These are phyloP conservation scores for Drosophila trapezifrons DNA, from an alignment of 1,140 invertebrate genomes.

Conservation along the genomic window DNA sequence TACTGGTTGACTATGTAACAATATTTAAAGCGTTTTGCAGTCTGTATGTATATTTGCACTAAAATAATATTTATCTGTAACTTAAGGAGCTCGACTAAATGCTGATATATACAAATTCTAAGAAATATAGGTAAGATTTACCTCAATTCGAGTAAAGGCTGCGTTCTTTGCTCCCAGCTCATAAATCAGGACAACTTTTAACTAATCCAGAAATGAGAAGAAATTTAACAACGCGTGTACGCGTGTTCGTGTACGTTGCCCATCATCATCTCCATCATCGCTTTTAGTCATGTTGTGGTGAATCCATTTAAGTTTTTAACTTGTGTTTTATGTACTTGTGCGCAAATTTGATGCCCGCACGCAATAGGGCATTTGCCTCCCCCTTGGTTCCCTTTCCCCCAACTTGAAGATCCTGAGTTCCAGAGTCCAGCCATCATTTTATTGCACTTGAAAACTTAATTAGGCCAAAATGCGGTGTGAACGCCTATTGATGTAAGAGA, in stretches of 20 bases:
- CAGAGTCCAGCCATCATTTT: conserved; percentile 71
- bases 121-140: background rate
- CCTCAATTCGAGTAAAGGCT: background rate
- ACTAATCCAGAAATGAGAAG: conserved; percentile 9
- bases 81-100: too few species aligned
- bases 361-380: conserved; percentile 54
- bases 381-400: background rate
- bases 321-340: conserved; percentile 77
- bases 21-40: too few species aligned
- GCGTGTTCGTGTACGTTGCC: conserved; percentile 27
- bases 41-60: too few species aligned
- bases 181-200: conserved; percentile 13
- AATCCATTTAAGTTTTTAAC: conserved; percentile 81
- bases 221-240: conserved; percentile 1
- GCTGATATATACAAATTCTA: too few species aligned
- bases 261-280: conserved; percentile 44
- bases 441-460: conserved; percentile 84
- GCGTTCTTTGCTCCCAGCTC: background rate
- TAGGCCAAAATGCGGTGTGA: conserved; percentile 81
- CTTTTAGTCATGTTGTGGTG: conserved; percentile 37
- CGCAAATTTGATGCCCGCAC: conserved; percentile 74
- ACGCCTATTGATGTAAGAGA: conserved; percentile 63
- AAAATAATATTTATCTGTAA: too few species aligned
- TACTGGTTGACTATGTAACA: too few species aligned
- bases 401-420: conserved; percentile 10